Evolutionary conservation across 2,113 vertebrate genomes (phyloP), one percentile per base, ranked within the genome.

Genomic region (Acrocephalus arundinaceus): DNA sequence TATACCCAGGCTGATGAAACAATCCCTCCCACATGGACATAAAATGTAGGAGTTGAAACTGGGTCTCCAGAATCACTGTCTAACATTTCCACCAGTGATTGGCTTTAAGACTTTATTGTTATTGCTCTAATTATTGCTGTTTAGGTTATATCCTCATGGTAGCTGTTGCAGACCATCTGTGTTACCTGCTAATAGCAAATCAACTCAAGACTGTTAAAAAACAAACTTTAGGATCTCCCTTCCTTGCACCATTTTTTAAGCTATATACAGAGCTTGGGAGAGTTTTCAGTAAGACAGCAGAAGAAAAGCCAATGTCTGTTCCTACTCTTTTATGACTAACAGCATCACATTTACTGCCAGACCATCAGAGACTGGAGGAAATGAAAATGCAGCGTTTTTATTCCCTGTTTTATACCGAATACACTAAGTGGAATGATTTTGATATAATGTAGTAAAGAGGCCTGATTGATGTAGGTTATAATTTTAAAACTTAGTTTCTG

Each of bases 401-500:
- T 33, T 72, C 88, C 68, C 24, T 78, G 48, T 49, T 89, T 81
- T 91, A 65, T 63, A 79, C 57, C 25, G 16, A 93, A 79, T 48
- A 84, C 15, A 61, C 68, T 85, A 88, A 94, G 55, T 67, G 43
- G 91, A 93, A 95, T 88, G 75, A 89, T 89, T 96, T 90, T 67
- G n/a, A 51, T 72, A 20, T 90, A 88, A 95, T 79, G 33, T 30
- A 88, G 62, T 91, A 95, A 95, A 73, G 88, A 94, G 55, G 63
- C 45, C 82, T 92, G 86, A 93, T 87, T 89, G 90, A 96, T 89
- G 76, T 85, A 96, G 76, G 68, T 95, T 92, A 90, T 94, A 90
- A 95, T 96, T 96, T 95, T 91, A 89, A 96, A 96, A 91, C 86
- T 96, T 59, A 68, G 66, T 96, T 96, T 95, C 87, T 93, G 39